Percentiles rank a stretch among this genome's conserved stretches.
Conservation (phyloP, 2,113 vertebrate species). For the Phylloscopus trochiloides region DNA sequence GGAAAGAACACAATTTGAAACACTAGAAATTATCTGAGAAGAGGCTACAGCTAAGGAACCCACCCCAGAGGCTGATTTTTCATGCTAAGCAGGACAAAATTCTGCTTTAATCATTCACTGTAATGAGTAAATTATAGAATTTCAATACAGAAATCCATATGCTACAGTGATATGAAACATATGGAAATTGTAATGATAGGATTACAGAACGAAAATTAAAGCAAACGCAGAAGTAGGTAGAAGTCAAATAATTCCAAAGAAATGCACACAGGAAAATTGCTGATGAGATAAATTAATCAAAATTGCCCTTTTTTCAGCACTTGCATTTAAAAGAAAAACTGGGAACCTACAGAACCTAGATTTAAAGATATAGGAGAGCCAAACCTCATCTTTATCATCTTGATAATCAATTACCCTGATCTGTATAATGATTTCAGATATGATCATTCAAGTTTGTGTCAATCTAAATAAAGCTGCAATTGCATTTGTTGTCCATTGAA, state of each 20-base stretch:
- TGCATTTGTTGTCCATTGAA: not conserved
- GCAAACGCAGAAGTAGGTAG: not conserved
- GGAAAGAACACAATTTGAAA: not conserved
- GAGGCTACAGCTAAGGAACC: not conserved
- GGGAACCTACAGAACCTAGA: not conserved
- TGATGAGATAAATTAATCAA: not conserved
- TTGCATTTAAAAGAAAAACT: not conserved
- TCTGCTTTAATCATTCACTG: not conserved
- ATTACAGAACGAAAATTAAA: conserved; percentile 21
- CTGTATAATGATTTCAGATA: not conserved
- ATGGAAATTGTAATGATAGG: not conserved
- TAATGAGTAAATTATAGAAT: not conserved
- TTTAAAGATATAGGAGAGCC: not conserved
- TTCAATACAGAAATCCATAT: not conserved
- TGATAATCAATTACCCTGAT: not conserved
- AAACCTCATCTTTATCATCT: not conserved
- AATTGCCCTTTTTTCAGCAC: not conserved
- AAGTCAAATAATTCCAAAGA: not conserved
- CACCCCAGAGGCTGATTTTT: not conserved
- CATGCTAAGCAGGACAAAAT: not conserved
- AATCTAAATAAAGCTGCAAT: not conserved
- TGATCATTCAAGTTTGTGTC: not conserved
- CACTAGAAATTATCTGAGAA: not conserved
- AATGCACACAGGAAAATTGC: not conserved
- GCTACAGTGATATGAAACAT: not conserved